Evolutionary conservation across 2,888 invertebrate species (phyloP).

Genomic region (Dastarcus helophoroides): DNA sequence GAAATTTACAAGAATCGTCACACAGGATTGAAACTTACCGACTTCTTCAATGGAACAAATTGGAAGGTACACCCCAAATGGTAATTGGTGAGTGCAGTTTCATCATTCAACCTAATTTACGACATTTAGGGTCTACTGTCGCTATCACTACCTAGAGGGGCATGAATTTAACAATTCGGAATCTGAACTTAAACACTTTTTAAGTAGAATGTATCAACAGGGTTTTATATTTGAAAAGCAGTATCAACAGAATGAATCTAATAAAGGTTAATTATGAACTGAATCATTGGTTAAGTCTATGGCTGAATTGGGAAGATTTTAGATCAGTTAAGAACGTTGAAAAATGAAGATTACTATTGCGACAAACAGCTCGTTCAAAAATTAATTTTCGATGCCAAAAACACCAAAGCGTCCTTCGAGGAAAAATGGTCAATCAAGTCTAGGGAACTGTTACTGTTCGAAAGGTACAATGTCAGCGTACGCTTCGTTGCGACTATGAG

Average conservation of each 20-base stretch:
- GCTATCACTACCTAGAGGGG: constrained; percentile 71
- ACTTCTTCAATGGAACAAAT: constrained; percentile 59
- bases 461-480: constrained; percentile 59
- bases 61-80: constrained; percentile 80
- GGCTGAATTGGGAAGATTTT: no score
- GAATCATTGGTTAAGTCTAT: no score
- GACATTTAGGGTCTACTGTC: constrained; percentile 73
- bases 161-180: constrained; percentile 65
- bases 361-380: constrained; percentile 75
- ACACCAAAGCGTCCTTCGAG: constrained; percentile 43
- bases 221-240: constrained; percentile 55
- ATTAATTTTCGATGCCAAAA: constrained; percentile 78
- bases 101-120: no score
- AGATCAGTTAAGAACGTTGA: constrained; percentile 41
- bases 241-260: no score
- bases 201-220: constrained; percentile 49
- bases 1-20: constrained; percentile 54
- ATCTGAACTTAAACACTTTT: constrained; percentile 62
- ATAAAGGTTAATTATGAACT: constrained; percentile 24
- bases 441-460: constrained; percentile 44
- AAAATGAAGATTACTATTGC: constrained; percentile 67
- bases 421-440: constrained; percentile 35
- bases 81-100: constrained; percentile 43
- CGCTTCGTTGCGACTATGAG: constrained; percentile 82
- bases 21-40: constrained; percentile 56